Conservation (phyloP, 2,113 vertebrate species). For the Salminus brasiliensis region DNA sequence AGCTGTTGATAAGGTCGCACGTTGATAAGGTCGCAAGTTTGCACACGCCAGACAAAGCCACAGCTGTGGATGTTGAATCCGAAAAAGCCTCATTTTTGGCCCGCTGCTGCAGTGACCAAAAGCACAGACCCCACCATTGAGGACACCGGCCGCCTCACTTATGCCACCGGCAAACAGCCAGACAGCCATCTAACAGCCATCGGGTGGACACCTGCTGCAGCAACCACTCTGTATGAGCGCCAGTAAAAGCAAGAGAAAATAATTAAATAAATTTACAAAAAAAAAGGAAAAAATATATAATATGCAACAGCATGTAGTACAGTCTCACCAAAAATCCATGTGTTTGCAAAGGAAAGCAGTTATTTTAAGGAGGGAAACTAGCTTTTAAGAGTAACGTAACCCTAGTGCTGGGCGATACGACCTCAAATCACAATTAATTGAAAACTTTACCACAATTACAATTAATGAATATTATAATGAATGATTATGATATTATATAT, state of each 20-base stretch:
- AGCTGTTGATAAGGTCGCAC: constrained; percentile 36
- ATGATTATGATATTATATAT: too few species aligned
- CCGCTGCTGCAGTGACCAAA: constrained; percentile 9
- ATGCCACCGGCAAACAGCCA: constrained; percentile 9
- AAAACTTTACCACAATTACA: too few species aligned
- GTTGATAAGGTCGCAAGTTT: constrained; percentile 44
- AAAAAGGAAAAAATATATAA: background rate
- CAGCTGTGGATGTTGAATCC: constrained; percentile 53
- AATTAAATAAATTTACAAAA: background rate
- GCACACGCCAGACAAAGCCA: constrained; percentile 51
- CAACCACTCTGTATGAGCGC: background rate
- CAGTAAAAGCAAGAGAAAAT: background rate
- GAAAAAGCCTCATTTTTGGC: constrained; percentile 44
- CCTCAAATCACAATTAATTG: too few species aligned
- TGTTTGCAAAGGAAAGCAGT: too few species aligned
- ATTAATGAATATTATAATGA: too few species aligned
- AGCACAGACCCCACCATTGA: constrained; percentile 1
- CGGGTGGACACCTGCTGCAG: background rate
- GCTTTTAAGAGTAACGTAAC: too few species aligned
- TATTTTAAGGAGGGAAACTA: too few species aligned
- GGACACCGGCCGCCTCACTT: background rate
- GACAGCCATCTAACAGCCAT: background rate
- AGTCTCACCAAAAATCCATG: too few species aligned
- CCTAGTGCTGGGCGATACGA: too few species aligned
- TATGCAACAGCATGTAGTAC: too few species aligned